Evolutionary conservation across 2,888 invertebrate species (phyloP).

Genomic region (Homarus gammarus): DNA sequence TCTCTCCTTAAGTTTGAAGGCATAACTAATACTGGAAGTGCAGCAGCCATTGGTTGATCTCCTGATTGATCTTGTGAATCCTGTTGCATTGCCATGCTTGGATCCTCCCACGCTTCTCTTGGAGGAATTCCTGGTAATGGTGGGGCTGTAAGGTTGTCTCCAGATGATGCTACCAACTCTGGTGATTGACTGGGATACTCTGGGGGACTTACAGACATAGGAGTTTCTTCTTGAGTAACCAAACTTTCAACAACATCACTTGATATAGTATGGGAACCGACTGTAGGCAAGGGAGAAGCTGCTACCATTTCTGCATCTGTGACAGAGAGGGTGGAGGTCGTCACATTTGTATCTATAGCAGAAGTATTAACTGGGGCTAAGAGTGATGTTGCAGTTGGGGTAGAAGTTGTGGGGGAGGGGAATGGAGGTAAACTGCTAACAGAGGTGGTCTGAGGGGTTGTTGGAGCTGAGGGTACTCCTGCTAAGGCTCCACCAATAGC

Average conservation of each 20-base stretch:
- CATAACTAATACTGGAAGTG: conserved; percentile 39
- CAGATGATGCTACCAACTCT: conserved; percentile 36
- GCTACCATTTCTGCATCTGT: conserved; percentile 65
- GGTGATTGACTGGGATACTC: conserved; percentile 62
- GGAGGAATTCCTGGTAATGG: conserved; percentile 33
- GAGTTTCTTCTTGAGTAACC: conserved; percentile 64
- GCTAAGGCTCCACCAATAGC: conserved; percentile 32
- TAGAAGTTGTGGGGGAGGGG: conserved; percentile 48
- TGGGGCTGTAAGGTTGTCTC: conserved; percentile 36
- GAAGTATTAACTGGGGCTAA: conserved; percentile 40
- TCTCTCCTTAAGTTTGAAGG: conserved; percentile 14
- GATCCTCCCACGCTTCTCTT: conserved; percentile 67
- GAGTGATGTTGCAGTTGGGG: conserved; percentile 24
- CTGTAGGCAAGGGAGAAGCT: conserved; percentile 57
- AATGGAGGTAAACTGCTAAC: conserved; percentile 53
- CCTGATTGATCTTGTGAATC: conserved; percentile 41
- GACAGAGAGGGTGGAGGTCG: conserved; percentile 27
- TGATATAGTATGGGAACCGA: conserved; percentile 16
- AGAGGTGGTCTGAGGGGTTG: conserved; percentile 56
- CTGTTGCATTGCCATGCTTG: conserved; percentile 59
- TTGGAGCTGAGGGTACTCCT: conserved; percentile 45
- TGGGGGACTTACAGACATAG: conserved; percentile 74
- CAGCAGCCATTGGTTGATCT: conserved; percentile 17
- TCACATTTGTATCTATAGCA: conserved; percentile 6
- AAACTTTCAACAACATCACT: conserved; percentile 51